Conservation (phyloP, 2,888 invertebrate genomes). For the Clivina fossor region DNA sequence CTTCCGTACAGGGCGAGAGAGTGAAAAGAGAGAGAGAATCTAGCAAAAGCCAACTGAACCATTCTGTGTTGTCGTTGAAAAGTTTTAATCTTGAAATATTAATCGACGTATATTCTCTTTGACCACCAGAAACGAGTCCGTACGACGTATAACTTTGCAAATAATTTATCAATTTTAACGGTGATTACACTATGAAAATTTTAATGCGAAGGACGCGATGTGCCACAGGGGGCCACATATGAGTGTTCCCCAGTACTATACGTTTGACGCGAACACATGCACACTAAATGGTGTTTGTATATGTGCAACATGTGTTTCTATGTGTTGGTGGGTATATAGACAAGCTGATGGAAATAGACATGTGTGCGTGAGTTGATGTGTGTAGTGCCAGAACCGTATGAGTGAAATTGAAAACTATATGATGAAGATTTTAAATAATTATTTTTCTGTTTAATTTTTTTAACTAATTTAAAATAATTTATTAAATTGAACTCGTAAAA, state of each 20-base stretch:
- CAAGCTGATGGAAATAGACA: constrained; percentile 13
- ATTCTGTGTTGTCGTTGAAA: too few species aligned
- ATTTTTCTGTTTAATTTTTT: too few species aligned
- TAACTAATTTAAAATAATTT: too few species aligned
- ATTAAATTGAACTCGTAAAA: too few species aligned
- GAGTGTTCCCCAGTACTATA: not conserved
- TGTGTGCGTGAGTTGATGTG: constrained; percentile 20
- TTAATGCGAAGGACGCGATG: constrained; percentile 21
- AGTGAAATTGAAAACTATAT: too few species aligned
- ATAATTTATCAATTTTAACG: constrained; percentile 35
- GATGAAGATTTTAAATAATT: too few species aligned
- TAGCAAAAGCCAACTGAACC: not conserved
- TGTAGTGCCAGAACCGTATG: too few species aligned
- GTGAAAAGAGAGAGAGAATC: not conserved
- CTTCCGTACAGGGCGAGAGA: not conserved
- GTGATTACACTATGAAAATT: constrained; percentile 34
- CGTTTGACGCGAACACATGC: not conserved
- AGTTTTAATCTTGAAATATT: constrained; percentile 31
- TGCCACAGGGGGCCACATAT: not conserved
- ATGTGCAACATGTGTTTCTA: constrained; percentile 6
- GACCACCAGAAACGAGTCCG: constrained; percentile 7
- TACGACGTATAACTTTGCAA: constrained; percentile 24
- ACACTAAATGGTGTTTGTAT: not conserved
- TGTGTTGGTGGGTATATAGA: constrained; percentile 16
- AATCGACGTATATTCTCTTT: constrained; percentile 27